These are phyloP conservation scores for Phalloptychus januarius DNA, from an alignment of 2,797 vertebrate species.

Conservation along the genomic window DNA sequence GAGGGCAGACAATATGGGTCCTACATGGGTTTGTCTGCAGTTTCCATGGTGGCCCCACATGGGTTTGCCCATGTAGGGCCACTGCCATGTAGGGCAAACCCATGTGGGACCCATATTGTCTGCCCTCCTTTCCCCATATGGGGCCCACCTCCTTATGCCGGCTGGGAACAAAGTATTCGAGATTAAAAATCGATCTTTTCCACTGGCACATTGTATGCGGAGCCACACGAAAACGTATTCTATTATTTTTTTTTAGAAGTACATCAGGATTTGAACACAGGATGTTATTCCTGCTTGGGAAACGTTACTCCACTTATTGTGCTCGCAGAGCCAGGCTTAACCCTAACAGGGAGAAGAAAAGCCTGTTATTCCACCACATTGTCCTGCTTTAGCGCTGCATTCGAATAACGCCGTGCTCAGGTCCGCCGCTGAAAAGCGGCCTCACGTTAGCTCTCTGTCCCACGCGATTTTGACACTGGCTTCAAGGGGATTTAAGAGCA, in stretches of 20 bases:
- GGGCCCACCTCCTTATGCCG: too few species aligned
- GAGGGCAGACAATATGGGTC: too few species aligned
- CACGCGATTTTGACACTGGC: slow-evolving; percentile 44
- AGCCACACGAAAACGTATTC: background rate
- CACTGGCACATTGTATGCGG: background rate
- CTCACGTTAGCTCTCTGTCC: slow-evolving; percentile 46
- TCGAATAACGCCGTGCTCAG: slow-evolving; percentile 48
- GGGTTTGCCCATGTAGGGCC: too few species aligned
- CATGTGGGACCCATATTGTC: too few species aligned
- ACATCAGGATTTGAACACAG: background rate
- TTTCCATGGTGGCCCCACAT: too few species aligned
- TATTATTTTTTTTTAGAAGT: background rate
- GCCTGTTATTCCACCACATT: slow-evolving; percentile 41
- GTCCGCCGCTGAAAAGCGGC: slow-evolving; percentile 39
- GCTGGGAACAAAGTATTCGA: background rate
- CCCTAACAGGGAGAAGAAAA: slow-evolving; percentile 40
- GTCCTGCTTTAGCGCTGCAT: slow-evolving; percentile 54
- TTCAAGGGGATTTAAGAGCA: slow-evolving; percentile 42
- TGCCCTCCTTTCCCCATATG: too few species aligned
- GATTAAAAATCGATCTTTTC: background rate
- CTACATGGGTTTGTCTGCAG: too few species aligned
- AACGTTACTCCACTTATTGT: background rate
- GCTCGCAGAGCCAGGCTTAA: slow-evolving; percentile 28
- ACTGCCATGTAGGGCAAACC: too few species aligned
- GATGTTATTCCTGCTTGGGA: background rate